Evolutionary conservation across 1,140 invertebrate species (phyloP).

Genomic region (Drosophila seguyi): DNA sequence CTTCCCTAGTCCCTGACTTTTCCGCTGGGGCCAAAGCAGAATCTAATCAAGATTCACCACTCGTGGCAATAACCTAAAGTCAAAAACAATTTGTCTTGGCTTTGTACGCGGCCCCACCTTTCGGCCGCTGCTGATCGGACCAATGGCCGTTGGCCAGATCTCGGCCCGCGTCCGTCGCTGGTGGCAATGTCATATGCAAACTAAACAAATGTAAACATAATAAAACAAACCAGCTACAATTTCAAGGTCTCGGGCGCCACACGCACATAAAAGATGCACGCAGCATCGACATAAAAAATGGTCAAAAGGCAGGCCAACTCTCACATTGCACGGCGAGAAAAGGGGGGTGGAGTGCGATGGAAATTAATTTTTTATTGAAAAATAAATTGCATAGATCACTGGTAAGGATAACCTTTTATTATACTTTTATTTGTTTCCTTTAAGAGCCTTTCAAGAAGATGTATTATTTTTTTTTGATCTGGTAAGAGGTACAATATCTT

Average conservation of each 20-base stretch:
- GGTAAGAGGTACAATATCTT: not conserved
- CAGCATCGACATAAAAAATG: constrained; percentile 71
- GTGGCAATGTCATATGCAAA: constrained; percentile 83
- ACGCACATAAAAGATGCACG: constrained; percentile 80
- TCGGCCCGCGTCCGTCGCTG: constrained; percentile 55
- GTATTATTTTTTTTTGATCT: not conserved
- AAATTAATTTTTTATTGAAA: not conserved
- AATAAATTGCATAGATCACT: not conserved
- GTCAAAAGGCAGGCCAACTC: constrained; percentile 30
- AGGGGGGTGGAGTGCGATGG: not conserved
- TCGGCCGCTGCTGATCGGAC: constrained; percentile 26
- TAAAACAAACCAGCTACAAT: constrained; percentile 79
- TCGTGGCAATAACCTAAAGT: constrained; percentile 40
- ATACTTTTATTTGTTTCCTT: too few relatives aligned
- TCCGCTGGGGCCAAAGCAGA: constrained; percentile 4
- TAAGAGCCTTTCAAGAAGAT: not conserved
- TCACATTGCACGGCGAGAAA: constrained; percentile 17
- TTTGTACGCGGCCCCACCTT: constrained; percentile 57
- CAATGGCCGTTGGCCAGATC: constrained; percentile 13
- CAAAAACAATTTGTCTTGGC: constrained; percentile 69
- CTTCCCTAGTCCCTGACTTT: constrained; percentile 16
- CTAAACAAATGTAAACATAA: constrained; percentile 81
- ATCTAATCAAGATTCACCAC: constrained; percentile 59
- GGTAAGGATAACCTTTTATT: too few relatives aligned
- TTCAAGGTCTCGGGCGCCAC: constrained; percentile 81